Evolutionary conservation across 2,888 invertebrate species (phyloP), one percentile per base, ranked within the genome.

Genomic region (Stegophylla sp.): DNA sequence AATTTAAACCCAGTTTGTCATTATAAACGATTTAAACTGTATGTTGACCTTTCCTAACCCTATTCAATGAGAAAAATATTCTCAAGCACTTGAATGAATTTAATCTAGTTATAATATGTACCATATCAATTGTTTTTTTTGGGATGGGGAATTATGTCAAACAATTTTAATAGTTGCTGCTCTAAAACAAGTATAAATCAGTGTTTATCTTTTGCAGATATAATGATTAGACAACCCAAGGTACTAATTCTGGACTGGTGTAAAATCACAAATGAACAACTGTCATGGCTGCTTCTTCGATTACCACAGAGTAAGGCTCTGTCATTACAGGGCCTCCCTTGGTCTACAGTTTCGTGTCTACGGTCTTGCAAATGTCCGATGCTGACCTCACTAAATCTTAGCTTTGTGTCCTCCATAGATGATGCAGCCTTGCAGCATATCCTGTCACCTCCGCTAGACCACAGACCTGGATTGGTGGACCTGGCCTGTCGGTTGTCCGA

Each of bases 221-320:
- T 79, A 1, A 71, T 79, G 71, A 15, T 71, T 9, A 69, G 79
- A 51, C 79, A 79, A 23, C 79, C 79, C 0, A 79, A 71, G 23
- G 79, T 79, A 1, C 13, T 79, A 20, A 79, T 79, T 34, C 9
- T 79, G 13, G 79, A 79, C n/a, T 79, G 79, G 79, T 79, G 79
- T 26, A 79, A 79, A 45, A 48, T 79, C 34, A 63, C 48, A 1
- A 79, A 79, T 15, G 71, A 79, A 51, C 79, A 71, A 13, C 48
- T 79, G 3, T 51, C 48, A 1, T 79, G 79, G 79, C 10, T 79
- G 17, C 20, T 79, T 0, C 51, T 63, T 3, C 66, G 79, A 13
- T 51, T 79, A 28, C 79, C 69, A 0, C 71, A 71, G n/a, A 79
- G 69, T 41, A 79, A 71, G 17, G 79, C 79, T 4, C n/a, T 79